Conservation (phyloP, 37 sponge, comb jelly and placozoan species). For the Aplysina aerophoba region DNA sequence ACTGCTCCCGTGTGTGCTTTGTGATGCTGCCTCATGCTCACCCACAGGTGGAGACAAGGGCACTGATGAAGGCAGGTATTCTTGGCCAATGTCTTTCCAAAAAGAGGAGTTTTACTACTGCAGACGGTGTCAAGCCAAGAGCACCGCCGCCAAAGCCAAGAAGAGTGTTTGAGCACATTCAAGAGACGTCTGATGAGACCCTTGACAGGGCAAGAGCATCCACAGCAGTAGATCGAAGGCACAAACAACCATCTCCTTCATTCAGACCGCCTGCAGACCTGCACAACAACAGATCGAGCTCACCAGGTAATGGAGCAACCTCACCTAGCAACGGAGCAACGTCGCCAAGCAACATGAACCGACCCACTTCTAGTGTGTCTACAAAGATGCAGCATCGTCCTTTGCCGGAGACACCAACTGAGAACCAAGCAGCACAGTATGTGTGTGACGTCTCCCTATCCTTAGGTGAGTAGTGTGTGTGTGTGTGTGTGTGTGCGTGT, state of each 20-base stretch:
- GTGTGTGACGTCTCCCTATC: background rate
- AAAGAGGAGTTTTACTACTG: constrained; percentile 15
- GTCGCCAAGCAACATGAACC: too few relatives aligned
- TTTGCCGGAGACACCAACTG: too few relatives aligned
- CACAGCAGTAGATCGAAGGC: background rate
- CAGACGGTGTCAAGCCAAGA: constrained; percentile 23
- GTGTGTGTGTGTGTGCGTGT: too few relatives aligned
- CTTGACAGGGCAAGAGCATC: background rate
- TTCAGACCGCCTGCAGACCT: too few relatives aligned
- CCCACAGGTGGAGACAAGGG: background rate
- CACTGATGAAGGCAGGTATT: background rate
- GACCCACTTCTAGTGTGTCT: too few relatives aligned
- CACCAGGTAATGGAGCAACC: too few relatives aligned
- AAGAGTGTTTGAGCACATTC: constrained; percentile 18
- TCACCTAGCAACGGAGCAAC: too few relatives aligned
- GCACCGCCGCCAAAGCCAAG: constrained; percentile 50
- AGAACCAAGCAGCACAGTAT: background rate
- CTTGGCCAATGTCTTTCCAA: background rate
- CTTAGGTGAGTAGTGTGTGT: background rate
- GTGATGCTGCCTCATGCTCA: too few relatives aligned
- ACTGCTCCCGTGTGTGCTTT: too few relatives aligned
- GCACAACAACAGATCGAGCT: too few relatives aligned
- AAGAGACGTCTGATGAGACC: background rate
- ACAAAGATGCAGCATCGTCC: too few relatives aligned
- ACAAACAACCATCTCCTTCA: too few relatives aligned